Conservation (phyloP, 2,113 vertebrate genomes). For the Tor tambroides region DNA sequence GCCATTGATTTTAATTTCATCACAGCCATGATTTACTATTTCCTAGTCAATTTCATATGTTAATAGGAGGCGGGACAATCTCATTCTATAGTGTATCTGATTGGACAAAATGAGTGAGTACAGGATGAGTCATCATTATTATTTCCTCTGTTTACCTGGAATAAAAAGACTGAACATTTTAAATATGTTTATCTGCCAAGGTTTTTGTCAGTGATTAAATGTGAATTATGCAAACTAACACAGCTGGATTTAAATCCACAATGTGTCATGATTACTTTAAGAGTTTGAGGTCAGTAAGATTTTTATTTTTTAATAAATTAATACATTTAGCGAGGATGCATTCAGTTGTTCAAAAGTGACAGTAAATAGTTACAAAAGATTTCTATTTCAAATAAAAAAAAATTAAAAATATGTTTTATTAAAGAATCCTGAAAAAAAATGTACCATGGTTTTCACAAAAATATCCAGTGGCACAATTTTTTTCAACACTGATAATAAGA, state of each 20-base stretch:
- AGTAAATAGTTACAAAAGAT: not conserved
- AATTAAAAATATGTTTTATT: no score
- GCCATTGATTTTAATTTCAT: no score
- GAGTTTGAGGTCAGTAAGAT: not conserved
- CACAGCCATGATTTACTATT: not conserved
- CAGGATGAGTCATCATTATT: not conserved
- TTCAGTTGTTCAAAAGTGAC: no score
- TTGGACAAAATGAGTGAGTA: not conserved
- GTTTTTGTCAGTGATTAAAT: not conserved
- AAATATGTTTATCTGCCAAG: no score
- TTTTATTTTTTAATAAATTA: not conserved
- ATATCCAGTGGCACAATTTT: not conserved
- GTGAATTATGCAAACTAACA: not conserved
- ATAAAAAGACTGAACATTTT: not conserved
- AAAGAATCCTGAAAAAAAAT: not conserved
- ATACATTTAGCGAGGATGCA: no score
- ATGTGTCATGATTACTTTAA: not conserved
- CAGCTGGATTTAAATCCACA: not conserved
- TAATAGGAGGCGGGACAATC: not conserved
- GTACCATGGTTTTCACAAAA: not conserved
- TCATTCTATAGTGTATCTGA: not conserved
- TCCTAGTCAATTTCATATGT: not conserved
- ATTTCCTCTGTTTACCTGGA: not conserved
- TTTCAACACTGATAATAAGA: not conserved
- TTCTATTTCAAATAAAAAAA: not conserved